Conservation (phyloP, 2,113 vertebrate species). For the Clarias batrachus region DNA sequence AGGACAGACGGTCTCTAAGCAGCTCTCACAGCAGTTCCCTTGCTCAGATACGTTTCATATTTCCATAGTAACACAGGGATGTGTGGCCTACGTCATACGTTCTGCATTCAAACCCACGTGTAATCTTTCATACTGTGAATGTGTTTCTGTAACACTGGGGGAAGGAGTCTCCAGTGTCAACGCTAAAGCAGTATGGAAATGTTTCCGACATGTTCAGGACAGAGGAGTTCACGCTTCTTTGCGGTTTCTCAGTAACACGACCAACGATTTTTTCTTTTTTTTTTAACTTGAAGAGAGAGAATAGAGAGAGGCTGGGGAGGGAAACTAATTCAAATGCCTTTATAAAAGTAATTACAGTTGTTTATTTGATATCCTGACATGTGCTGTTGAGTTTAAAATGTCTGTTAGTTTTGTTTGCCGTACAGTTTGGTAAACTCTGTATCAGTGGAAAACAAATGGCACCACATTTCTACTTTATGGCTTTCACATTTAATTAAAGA, state of each 20-base stretch:
- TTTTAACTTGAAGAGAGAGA: background rate
- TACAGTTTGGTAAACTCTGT: background rate
- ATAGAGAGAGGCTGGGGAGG: background rate
- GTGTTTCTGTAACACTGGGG: background rate
- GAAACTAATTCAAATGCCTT: too few species aligned
- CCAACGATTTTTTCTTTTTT: background rate
- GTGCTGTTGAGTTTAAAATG: background rate
- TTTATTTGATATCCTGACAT: background rate
- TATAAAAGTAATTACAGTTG: background rate
- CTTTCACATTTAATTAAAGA: constrained; percentile 44
- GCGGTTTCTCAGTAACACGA: background rate
- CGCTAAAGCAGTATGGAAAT: background rate
- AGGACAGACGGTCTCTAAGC: background rate
- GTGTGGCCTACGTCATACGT: too few species aligned
- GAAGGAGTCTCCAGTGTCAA: background rate
- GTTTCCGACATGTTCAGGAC: too few species aligned
- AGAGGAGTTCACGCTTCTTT: background rate
- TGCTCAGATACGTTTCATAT: too few species aligned
- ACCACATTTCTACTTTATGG: background rate
- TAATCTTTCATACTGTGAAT: background rate
- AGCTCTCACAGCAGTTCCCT: background rate
- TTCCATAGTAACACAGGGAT: too few species aligned
- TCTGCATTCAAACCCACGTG: too few species aligned
- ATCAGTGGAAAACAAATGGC: background rate
- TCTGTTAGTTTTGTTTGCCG: background rate